Evolutionary conservation across 2,888 invertebrate species (phyloP).

Genomic region (Sesia apiformis): DNA sequence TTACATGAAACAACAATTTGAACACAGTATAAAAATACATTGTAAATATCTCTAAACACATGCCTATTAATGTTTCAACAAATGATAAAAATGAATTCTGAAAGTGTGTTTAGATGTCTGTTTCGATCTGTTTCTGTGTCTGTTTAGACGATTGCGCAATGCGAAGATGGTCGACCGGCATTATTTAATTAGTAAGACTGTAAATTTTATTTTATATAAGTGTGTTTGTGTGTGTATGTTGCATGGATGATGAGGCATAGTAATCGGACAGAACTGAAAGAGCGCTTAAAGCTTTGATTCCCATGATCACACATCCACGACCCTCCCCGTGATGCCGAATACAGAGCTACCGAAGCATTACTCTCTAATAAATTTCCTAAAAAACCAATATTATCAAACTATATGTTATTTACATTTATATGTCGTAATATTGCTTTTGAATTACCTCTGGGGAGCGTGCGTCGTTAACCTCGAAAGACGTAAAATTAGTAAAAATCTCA

Average conservation of each 20-base stretch:
- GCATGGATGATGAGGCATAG: constrained; percentile 34
- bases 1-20: too few relatives aligned
- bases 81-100: too few relatives aligned
- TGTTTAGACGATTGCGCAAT: too few relatives aligned
- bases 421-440: constrained; percentile 74
- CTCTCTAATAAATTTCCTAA: constrained; percentile 68
- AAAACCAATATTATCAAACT: constrained; percentile 72
- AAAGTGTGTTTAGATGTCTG: too few relatives aligned
- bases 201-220: background rate
- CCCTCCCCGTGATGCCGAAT: constrained; percentile 47
- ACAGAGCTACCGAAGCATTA: constrained; percentile 62
- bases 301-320: constrained; percentile 61
- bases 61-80: too few relatives aligned
- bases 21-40: too few relatives aligned
- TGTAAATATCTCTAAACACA: too few relatives aligned
- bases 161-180: too few relatives aligned
- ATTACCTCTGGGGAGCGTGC: constrained; percentile 71
- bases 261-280: constrained; percentile 49
- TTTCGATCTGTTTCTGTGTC: too few relatives aligned
- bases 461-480: constrained; percentile 53
- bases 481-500: constrained; percentile 65
- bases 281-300: constrained; percentile 72
- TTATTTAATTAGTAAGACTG: too few relatives aligned
- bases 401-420: constrained; percentile 71
- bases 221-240: constrained; percentile 1